Conservation (phyloP, 2,888 invertebrate species). For the Spodoptera picta region DNA sequence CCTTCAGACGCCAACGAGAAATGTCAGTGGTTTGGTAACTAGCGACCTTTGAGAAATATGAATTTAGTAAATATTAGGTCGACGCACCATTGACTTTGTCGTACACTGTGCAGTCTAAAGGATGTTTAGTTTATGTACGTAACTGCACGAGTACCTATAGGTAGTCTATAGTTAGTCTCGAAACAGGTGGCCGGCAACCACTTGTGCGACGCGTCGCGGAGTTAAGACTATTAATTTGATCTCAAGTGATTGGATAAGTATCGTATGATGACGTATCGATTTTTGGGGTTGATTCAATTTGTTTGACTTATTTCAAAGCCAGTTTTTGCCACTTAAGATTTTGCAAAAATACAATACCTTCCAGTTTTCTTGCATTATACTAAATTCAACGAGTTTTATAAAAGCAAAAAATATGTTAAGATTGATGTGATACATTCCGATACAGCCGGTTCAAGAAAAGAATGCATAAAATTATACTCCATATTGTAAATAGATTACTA, state of each 20-base stretch:
- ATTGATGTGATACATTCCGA: constrained; percentile 41
- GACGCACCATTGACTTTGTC: constrained; percentile 58
- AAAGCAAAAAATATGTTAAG: constrained; percentile 28
- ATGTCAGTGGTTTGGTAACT: constrained; percentile 44
- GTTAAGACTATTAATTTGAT: constrained; percentile 8
- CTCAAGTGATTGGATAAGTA: constrained; percentile 10
- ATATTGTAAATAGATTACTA: constrained; percentile 15
- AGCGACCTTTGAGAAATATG: constrained; percentile 57
- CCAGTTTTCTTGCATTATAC: neutral
- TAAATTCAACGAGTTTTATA: constrained; percentile 6
- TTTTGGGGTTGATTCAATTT: neutral
- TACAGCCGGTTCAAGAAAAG: constrained; percentile 22
- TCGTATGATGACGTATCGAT: constrained; percentile 7
- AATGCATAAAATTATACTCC: constrained; percentile 3
- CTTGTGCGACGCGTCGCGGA: constrained; percentile 2
- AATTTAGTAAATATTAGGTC: constrained; percentile 56
- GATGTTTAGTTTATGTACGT: constrained; percentile 23
- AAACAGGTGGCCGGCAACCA: constrained; percentile 38
- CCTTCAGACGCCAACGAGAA: constrained; percentile 42
- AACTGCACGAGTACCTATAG: constrained; percentile 19
- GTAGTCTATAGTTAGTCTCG: neutral
- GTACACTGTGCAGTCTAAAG: constrained; percentile 27
- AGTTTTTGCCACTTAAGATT: neutral
- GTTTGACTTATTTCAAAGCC: too few species aligned
- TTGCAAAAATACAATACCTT: constrained; percentile 24